Evolutionary conservation across 92 coral and sea anemone species (phyloP).

Genomic region (Pocillopora grandis): DNA sequence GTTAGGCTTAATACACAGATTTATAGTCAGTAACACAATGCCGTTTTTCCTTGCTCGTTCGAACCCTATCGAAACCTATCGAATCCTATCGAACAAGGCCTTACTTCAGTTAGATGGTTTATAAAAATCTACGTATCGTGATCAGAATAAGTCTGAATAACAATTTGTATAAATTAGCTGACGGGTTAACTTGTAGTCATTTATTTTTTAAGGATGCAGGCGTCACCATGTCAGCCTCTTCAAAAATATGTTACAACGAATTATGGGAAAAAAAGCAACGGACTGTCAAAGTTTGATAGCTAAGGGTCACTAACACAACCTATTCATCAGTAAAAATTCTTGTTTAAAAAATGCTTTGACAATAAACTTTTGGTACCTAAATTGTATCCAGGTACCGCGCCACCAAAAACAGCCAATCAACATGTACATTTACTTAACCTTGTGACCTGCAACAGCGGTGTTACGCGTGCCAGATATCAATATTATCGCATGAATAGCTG

Average conservation of each 20-base stretch:
- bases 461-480: constrained; percentile 6
- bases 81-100: too few species aligned
- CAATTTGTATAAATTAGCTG: too few species aligned
- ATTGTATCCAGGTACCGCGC: constrained; percentile 2
- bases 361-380: constrained; percentile 27
- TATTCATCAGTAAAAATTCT: neutral
- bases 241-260: neutral
- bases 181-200: neutral
- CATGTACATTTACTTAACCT: neutral
- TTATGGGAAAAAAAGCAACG: neutral
- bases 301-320: neutral
- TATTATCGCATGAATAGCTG: constrained; percentile 29
- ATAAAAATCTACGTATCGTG: too few species aligned
- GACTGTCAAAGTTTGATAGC: neutral
- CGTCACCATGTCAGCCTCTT: neutral
- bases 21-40: too few species aligned
- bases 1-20: too few species aligned
- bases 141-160: too few species aligned
- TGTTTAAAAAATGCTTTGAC: neutral
- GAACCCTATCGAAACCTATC: too few species aligned
- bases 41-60: too few species aligned
- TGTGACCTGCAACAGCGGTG: constrained; percentile 11
- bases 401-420: constrained; percentile 12
- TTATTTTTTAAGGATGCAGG: neutral
- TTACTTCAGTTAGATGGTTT: too few species aligned